phyloP scores from a whole-genome alignment of 2,797 vertebrate genomes.

The Typhlichthys eigenmanni region DNA sequence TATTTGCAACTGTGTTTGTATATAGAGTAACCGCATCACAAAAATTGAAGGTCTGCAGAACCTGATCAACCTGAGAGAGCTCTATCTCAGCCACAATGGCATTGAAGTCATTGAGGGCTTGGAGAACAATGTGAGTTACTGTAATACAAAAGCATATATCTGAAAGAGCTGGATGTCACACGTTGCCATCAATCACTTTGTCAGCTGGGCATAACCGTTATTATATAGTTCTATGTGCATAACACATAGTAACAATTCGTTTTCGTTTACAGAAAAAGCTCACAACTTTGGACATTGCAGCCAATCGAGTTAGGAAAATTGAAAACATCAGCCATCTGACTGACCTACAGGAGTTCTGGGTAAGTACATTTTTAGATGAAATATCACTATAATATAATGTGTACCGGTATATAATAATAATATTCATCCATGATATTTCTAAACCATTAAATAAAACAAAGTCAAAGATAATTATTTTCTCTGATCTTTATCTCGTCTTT shows the following conservation, averaged over 20 bases:
- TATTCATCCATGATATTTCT: too few relatives aligned
- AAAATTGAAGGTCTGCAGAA: conserved; percentile 96
- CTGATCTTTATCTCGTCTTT: conserved; percentile 24
- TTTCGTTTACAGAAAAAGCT: conserved; percentile 87
- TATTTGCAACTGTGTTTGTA: neutral
- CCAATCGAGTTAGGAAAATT: conserved; percentile 97
- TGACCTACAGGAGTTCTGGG: conserved; percentile 98
- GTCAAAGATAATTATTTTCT: neutral
- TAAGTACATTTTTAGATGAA: conserved; percentile 56
- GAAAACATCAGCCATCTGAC: conserved; percentile 95
- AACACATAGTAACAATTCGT: conserved; percentile 11
- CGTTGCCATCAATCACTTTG: conserved; percentile 3
- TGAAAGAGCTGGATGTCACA: conserved; percentile 11
- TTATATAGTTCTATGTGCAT: neutral
- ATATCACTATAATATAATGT: neutral
- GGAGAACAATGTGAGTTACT: conserved; percentile 92
- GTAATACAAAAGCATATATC: conserved; percentile 7
- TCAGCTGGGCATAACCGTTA: conserved; percentile 3
- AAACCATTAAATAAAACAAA: too few relatives aligned
- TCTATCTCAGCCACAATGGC: conserved; percentile 98
- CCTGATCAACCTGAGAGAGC: conserved; percentile 88
- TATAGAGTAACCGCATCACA: conserved; percentile 95
- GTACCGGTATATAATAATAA: neutral
- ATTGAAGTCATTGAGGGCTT: conserved; percentile 96
- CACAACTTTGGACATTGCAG: conserved; percentile 94